These are phyloP conservation scores for Callocephalon fimbriatum DNA, from an alignment of 2,113 vertebrate genomes.

Conservation along the genomic window DNA sequence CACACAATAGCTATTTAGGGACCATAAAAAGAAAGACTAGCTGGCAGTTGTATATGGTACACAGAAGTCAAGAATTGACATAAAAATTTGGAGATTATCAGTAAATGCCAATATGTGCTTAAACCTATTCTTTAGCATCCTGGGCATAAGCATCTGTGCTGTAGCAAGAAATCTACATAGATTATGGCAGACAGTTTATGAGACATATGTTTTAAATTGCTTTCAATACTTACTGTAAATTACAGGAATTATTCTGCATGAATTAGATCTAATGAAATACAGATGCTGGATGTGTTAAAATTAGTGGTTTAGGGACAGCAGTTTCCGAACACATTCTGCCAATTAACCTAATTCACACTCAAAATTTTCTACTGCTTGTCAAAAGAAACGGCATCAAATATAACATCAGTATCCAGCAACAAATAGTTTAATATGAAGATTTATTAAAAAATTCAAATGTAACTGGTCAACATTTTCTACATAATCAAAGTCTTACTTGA, in stretches of 20 bases:
- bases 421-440: neutral
- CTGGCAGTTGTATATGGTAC: neutral
- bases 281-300: slow-evolving; percentile 34
- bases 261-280: slow-evolving; percentile 24
- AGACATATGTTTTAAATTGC: slow-evolving; percentile 46
- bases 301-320: neutral
- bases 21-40: neutral
- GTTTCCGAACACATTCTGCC: neutral
- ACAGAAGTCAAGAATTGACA: neutral
- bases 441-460: neutral
- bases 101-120: neutral
- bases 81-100: neutral
- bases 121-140: neutral
- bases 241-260: slow-evolving; percentile 13
- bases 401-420: neutral
- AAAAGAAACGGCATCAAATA: neutral
- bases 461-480: neutral
- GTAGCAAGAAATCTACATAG: neutral
- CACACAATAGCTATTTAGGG: neutral
- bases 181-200: neutral
- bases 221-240: slow-evolving; percentile 44
- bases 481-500: neutral
- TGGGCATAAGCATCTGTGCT: neutral
- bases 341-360: neutral
- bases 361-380: neutral